Base-by-base conservation (phyloP, 2,888 invertebrate species). In the Cephus nigrinus region DNA sequence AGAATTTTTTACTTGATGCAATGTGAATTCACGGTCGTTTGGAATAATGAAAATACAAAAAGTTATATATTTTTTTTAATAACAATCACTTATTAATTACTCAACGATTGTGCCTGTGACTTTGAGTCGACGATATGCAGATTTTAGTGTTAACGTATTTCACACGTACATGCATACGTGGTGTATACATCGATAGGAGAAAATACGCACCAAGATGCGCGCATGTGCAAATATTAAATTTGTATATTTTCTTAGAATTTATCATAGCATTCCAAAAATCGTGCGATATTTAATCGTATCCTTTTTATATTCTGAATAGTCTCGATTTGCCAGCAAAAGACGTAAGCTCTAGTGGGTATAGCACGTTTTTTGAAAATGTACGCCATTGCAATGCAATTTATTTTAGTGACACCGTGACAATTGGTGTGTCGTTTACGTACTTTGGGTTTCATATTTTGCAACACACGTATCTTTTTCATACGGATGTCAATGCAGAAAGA, bases 351-450 rank as follows among this genome's bases (percentile, higher is more conserved):
- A 71, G 9, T 15, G 31, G 12, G 33, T 31, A 71, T 31, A 71
- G 33, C 31, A 32, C 71, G 71, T 71, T 71, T 71, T 33, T 71
- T 71, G 5, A 81, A 81, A 78, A 82, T 78, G 82, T 82, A 85
- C 82, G 87, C 88, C 89, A 88, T 87, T 89, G 84, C 89, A 89
- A 88, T 89, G 89, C 89, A 89, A 89, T 88, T 88, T 86, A 85
- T 75, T 85, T 81, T 85, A 83, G 84, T 85, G 84, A 81, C 74
- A 75, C 78, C 82, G 80, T 77, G 76, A 79, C 74, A 80, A 74
- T 78, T 79, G 77, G 79, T 55, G 55, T 23, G 55, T 55, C 55
- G 23, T 55, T 23, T 55, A 55, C 55, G 55, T 55, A 23, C 55
- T 1, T 9, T 55, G 23, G 2, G 55, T 55, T 55, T 55, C 23